phyloP scores from a whole-genome alignment of 2,888 invertebrate species.

The Leptothorax acervorum region DNA sequence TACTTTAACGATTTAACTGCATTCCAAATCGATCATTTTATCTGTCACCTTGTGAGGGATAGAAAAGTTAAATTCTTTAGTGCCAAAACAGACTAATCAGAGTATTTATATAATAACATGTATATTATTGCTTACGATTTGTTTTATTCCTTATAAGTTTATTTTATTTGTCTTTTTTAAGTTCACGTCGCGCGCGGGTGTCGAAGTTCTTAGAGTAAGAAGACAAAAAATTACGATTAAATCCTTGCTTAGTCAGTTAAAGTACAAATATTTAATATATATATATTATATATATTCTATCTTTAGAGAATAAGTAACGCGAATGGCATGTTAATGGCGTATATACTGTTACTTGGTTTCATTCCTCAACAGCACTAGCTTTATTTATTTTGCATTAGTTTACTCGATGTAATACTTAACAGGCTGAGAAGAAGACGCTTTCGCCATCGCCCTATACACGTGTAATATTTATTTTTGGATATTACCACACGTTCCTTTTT shows the following conservation, averaged over 20 bases:
- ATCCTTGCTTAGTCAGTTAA: slow-evolving; percentile 92
- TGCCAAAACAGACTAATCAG: slow-evolving; percentile 78
- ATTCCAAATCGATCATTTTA: slow-evolving; percentile 71
- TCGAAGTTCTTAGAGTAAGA: slow-evolving; percentile 64
- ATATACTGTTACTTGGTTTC: slow-evolving; percentile 81
- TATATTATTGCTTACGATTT: slow-evolving; percentile 69
- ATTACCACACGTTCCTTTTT: slow-evolving; percentile 73
- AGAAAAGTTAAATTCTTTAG: slow-evolving; percentile 80
- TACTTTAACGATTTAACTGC: slow-evolving; percentile 70
- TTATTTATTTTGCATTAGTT: slow-evolving; percentile 80
- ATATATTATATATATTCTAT: slow-evolving; percentile 80
- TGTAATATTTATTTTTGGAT: slow-evolving; percentile 71
- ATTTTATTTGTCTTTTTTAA: slow-evolving; percentile 75
- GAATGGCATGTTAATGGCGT: slow-evolving; percentile 74
- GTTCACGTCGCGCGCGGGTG: slow-evolving; percentile 56
- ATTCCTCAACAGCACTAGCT: slow-evolving; percentile 80
- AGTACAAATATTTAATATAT: slow-evolving; percentile 92
- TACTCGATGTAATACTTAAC: slow-evolving; percentile 73
- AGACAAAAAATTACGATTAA: slow-evolving; percentile 75
- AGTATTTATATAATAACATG: slow-evolving; percentile 66
- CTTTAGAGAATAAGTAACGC: slow-evolving; percentile 80
- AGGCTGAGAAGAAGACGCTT: slow-evolving; percentile 60
- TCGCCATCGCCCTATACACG: slow-evolving; percentile 59
- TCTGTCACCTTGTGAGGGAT: slow-evolving; percentile 62
- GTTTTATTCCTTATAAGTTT: slow-evolving; percentile 66